Conservation (phyloP, 2,797 vertebrate genomes). For the Passerculus sandwichensis region DNA sequence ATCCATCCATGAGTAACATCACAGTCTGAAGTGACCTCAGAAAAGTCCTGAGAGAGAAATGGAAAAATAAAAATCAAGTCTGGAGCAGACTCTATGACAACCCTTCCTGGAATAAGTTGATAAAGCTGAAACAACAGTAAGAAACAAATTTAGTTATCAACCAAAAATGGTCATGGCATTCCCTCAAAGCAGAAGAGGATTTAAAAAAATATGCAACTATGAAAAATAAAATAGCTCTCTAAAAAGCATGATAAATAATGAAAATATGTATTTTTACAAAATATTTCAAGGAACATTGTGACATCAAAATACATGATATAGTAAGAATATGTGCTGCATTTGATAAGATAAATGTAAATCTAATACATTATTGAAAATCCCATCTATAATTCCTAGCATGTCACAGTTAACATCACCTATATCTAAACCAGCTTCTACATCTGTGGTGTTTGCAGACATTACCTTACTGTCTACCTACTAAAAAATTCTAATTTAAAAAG, state of each 20-base stretch:
- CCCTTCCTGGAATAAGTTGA: neutral
- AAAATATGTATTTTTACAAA: neutral
- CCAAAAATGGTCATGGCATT: neutral
- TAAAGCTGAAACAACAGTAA: constrained; percentile 2
- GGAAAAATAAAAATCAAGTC: constrained; percentile 33
- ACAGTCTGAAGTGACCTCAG: constrained; percentile 44
- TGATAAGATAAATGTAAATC: neutral
- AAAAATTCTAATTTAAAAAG: neutral
- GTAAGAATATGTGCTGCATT: neutral
- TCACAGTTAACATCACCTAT: neutral
- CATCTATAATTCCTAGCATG: neutral
- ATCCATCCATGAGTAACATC: constrained; percentile 34
- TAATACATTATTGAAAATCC: neutral
- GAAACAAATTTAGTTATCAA: neutral
- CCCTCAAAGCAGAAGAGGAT: neutral
- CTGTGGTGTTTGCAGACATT: neutral
- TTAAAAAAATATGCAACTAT: neutral
- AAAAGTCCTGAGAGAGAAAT: constrained; percentile 40
- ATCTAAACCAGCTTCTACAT: neutral
- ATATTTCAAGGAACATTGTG: neutral
- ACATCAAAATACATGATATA: neutral
- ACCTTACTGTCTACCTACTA: neutral
- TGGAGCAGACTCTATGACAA: neutral
- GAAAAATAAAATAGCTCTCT: neutral
- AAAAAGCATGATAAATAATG: neutral